Evolutionary conservation across 2,113 vertebrate genomes (phyloP).

Genomic region (Bufo gargarizans): DNA sequence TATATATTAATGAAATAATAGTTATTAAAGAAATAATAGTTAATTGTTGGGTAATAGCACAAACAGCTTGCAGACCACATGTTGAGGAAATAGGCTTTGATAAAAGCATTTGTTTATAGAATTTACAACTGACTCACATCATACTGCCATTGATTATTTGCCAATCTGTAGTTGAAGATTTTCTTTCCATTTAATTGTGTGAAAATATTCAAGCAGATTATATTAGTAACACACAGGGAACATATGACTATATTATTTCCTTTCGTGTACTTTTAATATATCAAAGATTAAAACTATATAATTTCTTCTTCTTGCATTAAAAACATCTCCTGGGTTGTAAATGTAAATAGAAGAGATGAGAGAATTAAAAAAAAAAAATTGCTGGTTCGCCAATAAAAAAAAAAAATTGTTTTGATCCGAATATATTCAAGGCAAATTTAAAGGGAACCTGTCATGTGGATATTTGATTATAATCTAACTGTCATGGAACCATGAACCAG

Average conservation of each 20-base stretch:
- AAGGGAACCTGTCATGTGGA: no score
- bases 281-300: neutral
- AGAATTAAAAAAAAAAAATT: no score
- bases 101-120: slow-evolving; percentile 3
- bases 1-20: no score
- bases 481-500: no score
- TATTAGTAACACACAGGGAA: neutral
- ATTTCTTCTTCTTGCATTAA: neutral
- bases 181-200: neutral
- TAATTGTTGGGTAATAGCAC: neutral
- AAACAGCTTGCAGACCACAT: slow-evolving; percentile 23
- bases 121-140: neutral
- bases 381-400: no score
- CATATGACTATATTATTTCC: neutral
- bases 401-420: no score
- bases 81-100: neutral
- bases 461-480: no score
- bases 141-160: slow-evolving; percentile 9
- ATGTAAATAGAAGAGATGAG: no score
- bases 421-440: no score
- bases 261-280: neutral
- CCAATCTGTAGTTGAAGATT: neutral
- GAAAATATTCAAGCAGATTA: neutral
- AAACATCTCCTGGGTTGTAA: neutral
- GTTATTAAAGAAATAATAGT: neutral